Evolutionary conservation across 2,113 vertebrate genomes (phyloP).

Genomic region (Rhinoderma darwinii): DNA sequence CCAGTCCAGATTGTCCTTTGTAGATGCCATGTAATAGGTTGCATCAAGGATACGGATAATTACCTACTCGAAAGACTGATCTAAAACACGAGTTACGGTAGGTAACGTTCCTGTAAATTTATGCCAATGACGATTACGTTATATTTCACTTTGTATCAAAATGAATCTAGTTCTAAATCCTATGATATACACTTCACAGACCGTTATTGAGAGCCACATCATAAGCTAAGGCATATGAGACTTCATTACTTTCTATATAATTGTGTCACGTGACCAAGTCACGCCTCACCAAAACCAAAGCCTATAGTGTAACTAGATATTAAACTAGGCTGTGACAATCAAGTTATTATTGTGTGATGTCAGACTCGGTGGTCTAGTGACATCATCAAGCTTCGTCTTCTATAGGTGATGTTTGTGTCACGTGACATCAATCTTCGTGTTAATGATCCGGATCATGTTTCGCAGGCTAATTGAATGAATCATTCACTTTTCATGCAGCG

Average conservation of each 20-base stretch:
- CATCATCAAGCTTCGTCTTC: background rate
- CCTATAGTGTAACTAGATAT: background rate
- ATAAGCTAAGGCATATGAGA: background rate
- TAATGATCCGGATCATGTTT: background rate
- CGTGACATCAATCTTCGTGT: background rate
- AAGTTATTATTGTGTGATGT: background rate
- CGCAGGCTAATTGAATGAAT: background rate
- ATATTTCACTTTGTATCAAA: background rate
- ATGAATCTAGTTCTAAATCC: background rate
- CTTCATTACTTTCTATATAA: too few relatives aligned
- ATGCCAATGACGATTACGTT: background rate
- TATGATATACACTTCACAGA: background rate
- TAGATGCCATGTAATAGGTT: background rate
- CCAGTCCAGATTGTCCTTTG: background rate
- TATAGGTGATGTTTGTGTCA: background rate
- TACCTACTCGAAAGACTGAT: background rate
- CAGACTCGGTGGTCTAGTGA: background rate
- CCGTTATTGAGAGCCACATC: background rate
- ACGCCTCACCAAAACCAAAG: background rate
- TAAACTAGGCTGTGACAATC: background rate
- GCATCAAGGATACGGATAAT: background rate
- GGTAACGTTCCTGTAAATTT: background rate
- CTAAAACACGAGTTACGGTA: background rate
- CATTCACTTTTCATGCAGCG: slow-evolving; percentile 52
- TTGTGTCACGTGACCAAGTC: too few relatives aligned